phyloP scores from a whole-genome alignment of 2,113 vertebrate genomes.

The Eptatretus burgeri region DNA sequence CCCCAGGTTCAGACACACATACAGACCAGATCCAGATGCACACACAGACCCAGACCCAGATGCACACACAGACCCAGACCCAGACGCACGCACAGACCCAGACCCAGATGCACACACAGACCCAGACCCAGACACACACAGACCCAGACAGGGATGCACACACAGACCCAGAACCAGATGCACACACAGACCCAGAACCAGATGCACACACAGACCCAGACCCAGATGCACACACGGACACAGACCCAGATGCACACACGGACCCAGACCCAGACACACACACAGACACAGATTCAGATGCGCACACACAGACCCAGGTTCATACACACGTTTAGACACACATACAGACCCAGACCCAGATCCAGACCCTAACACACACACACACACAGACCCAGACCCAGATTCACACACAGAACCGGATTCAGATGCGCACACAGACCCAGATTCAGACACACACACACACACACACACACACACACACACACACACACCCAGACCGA shows the following conservation, averaged over 20 bases:
- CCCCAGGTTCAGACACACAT: not conserved
- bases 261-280: not conserved
- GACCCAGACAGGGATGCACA: not conserved
- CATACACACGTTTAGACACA: not conserved
- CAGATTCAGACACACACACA: conserved; percentile 2
- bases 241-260: not conserved
- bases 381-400: not conserved
- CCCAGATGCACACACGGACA: not conserved
- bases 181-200: not conserved
- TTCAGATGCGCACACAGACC: no score
- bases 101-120: not conserved
- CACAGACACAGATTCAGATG: not conserved
- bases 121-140: not conserved
- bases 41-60: not conserved
- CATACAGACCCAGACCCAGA: not conserved
- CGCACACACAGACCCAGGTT: not conserved
- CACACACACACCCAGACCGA: not conserved
- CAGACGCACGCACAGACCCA: not conserved
- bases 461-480: conserved; percentile 6
- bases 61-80: not conserved
- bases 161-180: not conserved
- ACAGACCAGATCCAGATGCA: not conserved
- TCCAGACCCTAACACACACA: not conserved
- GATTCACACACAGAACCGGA: not conserved
- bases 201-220: not conserved